Evolutionary conservation across 2,888 invertebrate species (phyloP).

Genomic region (Nyleta sp.): DNA sequence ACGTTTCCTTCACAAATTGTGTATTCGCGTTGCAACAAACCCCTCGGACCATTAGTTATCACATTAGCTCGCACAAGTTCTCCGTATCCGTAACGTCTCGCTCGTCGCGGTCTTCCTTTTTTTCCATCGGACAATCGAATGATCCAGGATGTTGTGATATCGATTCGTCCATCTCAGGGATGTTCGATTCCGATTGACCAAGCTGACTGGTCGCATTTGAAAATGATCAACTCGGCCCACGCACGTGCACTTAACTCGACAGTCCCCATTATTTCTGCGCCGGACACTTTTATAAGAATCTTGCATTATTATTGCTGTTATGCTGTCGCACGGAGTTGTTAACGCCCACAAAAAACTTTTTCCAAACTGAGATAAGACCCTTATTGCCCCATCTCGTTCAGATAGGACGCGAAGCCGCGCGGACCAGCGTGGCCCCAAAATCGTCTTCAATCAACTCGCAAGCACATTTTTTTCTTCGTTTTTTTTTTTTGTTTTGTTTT

Average conservation of each 20-base stretch:
- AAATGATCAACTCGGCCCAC: slow-evolving; percentile 59
- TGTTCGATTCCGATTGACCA: slow-evolving; percentile 41
- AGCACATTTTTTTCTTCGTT: slow-evolving; percentile 7
- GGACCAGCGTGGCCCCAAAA: slow-evolving; percentile 13
- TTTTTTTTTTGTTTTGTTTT: no score
- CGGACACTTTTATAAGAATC: slow-evolving; percentile 47
- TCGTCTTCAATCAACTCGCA: slow-evolving; percentile 32
- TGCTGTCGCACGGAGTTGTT: slow-evolving; percentile 46
- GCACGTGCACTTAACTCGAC: slow-evolving; percentile 48
- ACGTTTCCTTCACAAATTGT: no score
- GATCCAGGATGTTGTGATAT: slow-evolving; percentile 53
- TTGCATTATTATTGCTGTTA: slow-evolving; percentile 56
- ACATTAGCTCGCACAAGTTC: slow-evolving; percentile 15
- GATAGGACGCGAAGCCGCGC: slow-evolving; percentile 29
- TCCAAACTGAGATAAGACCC: slow-evolving; percentile 32
- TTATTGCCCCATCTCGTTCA: slow-evolving; percentile 37
- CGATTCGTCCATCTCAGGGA: slow-evolving; percentile 53
- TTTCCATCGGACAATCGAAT: slow-evolving; percentile 16
- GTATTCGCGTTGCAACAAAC: slow-evolving; percentile 17
- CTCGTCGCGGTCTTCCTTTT: slow-evolving; percentile 2
- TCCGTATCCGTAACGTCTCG: neutral
- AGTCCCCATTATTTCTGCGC: slow-evolving; percentile 50
- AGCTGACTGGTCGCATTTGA: slow-evolving; percentile 54
- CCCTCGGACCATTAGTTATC: slow-evolving; percentile 15
- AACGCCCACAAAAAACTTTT: slow-evolving; percentile 54